Percentiles rank a stretch among this genome's conserved stretches.
Conservation (phyloP, 2,113 vertebrate species). For the Notarius quadriscutis region DNA sequence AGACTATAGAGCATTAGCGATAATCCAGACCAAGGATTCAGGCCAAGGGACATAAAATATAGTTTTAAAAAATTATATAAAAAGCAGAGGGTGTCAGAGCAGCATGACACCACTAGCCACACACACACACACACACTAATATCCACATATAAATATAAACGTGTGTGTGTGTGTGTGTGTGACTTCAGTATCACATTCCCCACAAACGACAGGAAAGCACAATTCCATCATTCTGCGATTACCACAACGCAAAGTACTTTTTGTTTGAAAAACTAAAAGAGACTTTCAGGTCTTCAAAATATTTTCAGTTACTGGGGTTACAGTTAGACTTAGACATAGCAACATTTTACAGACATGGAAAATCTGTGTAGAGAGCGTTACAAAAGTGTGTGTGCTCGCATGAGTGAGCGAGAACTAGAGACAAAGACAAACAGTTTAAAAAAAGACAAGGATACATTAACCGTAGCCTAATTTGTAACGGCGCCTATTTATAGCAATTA, state of each 20-base stretch:
- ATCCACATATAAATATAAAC: neutral
- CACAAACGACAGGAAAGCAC: neutral
- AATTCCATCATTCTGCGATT: neutral
- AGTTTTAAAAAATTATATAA: constrained; percentile 49
- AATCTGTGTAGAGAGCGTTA: neutral
- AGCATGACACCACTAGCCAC: constrained; percentile 26
- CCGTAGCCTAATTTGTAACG: neutral
- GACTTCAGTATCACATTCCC: neutral
- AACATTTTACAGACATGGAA: neutral
- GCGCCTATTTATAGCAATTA: constrained; percentile 28
- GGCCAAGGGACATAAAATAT: constrained; percentile 56
- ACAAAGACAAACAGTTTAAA: neutral
- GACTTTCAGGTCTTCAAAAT: constrained; percentile 4
- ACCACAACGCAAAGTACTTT: neutral
- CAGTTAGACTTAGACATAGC: neutral
- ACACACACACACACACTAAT: constrained; percentile 19
- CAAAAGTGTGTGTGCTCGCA: neutral
- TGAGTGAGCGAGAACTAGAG: neutral
- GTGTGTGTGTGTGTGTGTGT: constrained; percentile 17
- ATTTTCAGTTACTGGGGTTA: constrained; percentile 9
- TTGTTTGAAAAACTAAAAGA: neutral
- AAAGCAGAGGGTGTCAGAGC: constrained; percentile 42
- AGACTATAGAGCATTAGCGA: constrained; percentile 25
- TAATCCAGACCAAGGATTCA: constrained; percentile 49
- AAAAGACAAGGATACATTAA: neutral